These are phyloP conservation scores for Apotomis betuletana DNA, from an alignment of 2,888 invertebrate species.

Conservation along the genomic window DNA sequence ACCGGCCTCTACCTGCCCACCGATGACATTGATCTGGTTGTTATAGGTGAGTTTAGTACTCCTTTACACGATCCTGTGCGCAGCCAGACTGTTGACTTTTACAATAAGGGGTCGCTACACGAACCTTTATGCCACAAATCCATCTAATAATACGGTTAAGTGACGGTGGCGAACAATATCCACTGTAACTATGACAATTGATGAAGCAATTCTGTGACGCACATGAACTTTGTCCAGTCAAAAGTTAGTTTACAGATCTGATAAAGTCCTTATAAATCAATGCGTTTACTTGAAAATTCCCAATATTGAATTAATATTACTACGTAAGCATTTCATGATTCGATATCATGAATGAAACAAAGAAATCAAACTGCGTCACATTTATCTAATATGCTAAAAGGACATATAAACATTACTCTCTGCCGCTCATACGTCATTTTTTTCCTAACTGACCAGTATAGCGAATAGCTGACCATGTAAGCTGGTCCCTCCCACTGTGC, in stretches of 20 bases:
- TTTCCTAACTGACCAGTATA: background rate
- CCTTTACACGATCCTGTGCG: too few species aligned
- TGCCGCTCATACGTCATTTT: background rate
- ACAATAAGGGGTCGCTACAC: too few species aligned
- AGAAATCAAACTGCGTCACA: background rate
- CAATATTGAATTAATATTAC: background rate
- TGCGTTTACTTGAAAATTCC: background rate
- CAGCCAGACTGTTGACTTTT: too few species aligned
- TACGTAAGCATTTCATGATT: background rate
- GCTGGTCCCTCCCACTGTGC: background rate
- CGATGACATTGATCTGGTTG: slow-evolving; percentile 89
- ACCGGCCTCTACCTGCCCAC: slow-evolving; percentile 99
- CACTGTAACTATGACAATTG: too few species aligned
- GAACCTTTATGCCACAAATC: too few species aligned
- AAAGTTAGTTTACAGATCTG: too few species aligned
- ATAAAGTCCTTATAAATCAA: background rate
- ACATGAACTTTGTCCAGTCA: too few species aligned
- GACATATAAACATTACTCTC: background rate
- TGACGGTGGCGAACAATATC: too few species aligned
- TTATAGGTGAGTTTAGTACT: slow-evolving; percentile 79
- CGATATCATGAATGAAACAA: background rate
- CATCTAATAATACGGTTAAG: too few species aligned
- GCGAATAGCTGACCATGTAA: background rate
- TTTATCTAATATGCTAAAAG: background rate
- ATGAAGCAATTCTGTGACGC: too few species aligned